Percentiles rank a stretch among this genome's conserved stretches.
Evolutionary conservation across 2,888 invertebrate species (phyloP).

Genomic region (Erannis defoliaria): DNA sequence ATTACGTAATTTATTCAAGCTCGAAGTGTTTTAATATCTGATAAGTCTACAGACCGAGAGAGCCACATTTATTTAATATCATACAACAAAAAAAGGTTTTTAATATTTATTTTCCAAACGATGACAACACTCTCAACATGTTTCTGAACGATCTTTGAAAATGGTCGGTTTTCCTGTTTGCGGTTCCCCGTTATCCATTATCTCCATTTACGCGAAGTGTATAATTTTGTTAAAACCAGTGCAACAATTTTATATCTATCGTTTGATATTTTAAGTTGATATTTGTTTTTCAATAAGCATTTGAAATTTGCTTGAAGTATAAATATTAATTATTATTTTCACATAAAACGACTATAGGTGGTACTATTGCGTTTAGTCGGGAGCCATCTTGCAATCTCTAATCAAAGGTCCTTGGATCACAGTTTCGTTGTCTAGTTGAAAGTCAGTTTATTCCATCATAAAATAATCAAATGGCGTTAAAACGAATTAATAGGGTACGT

Average conservation of each 20-base stretch:
- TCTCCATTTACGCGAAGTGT: constrained; percentile 80
- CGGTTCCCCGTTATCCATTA: constrained; percentile 52
- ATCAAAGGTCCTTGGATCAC: constrained; percentile 94
- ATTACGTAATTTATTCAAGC: too few species aligned
- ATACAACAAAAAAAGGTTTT: background rate
- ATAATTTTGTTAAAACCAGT: constrained; percentile 76
- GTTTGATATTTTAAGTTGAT: constrained; percentile 81
- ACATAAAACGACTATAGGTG: constrained; percentile 88
- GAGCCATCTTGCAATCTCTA: constrained; percentile 95
- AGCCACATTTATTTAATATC: too few species aligned
- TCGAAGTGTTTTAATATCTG: too few species aligned
- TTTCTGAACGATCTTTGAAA: constrained; percentile 74
- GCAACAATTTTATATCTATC: constrained; percentile 75
- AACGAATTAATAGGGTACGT: constrained; percentile 98
- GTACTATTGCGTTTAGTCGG: constrained; percentile 92
- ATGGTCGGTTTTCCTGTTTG: constrained; percentile 86
- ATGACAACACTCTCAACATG: constrained; percentile 38
- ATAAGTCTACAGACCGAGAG: too few species aligned
- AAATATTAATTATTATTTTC: constrained; percentile 60
- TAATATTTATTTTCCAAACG: background rate
- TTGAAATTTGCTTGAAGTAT: constrained; percentile 69
- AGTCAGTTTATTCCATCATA: constrained; percentile 91
- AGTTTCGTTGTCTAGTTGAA: constrained; percentile 93
- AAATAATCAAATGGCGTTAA: constrained; percentile 96
- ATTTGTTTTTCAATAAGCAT: constrained; percentile 77